Evolutionary conservation across 2,113 vertebrate species (phyloP), one percentile per base, ranked within the genome.

Genomic region (Amblyornis subalaris): DNA sequence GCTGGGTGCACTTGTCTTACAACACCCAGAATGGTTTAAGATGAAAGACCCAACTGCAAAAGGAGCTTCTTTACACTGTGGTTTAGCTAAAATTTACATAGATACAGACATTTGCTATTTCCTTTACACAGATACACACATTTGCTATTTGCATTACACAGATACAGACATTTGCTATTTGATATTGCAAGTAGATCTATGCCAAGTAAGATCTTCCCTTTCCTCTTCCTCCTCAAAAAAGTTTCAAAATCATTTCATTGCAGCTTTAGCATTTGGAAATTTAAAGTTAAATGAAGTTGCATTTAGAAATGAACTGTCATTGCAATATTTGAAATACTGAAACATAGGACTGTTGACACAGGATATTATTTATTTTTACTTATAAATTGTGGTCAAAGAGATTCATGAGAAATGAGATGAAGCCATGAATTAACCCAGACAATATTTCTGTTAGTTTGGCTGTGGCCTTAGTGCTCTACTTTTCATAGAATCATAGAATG

Each of bases 111-210:
- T 85, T 91, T 85, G 88, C 25, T 83, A 26, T 76, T 93, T 88
- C 60, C 40, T 73, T 85, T 73, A 20, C 42, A 48, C 40, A 91
- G 89, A 79, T 67, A 78, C 7, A 71, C 60, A 66, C 36, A 71
- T 78, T 90, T 88, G 88, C 31, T 91, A n/a, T 76, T 93, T 90
- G 67, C 66, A 77, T 91, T 48, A 61, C 82, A 54, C 66, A 79
- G 81, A 85, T 61, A 75, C 8, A 74, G 69, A 67, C 38, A 78
- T 88, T 90, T 83, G 85, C 38, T 92, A 35, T 74, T 92, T 86
- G 72, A 61, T 89, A 75, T 58, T 91, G 42, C 87, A 91, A 82
- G 51, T 28, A 87, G 40, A 92, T 18, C 57, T 47, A 26, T 60
- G 72, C 80, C 89, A 93, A 90, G 64, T 57, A 79, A 85, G 67